Evolutionary conservation across 2,888 invertebrate genomes (phyloP), one percentile per base, ranked within the genome.

Genomic region (Acleris sparsana): DNA sequence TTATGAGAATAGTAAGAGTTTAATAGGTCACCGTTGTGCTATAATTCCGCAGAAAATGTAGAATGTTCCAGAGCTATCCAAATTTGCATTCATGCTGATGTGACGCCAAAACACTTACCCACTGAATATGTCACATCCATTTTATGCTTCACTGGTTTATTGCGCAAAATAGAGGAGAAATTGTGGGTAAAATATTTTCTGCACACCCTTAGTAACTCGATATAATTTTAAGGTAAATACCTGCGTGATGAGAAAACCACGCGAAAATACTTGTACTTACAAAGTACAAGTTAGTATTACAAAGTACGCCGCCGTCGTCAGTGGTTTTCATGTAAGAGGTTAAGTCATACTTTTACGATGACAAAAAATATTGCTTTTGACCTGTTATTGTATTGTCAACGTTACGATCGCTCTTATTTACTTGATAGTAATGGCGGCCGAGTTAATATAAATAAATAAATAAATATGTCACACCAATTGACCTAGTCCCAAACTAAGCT

Each of bases 101-200:
- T 17, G 46, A 46, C 46, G 46, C 17, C n/a, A 44, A 44, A 44
- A 44, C 44, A 44, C n/a, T 44, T 44, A n/a, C 44, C n/a, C 46
- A 46, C 46, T 46, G 46, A 46, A 46, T 46, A 49, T 11, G 49
- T 20, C 49, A 11, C 49, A 49, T 49, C 17, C n/a, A 9, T 49
- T 49, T 18, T 17, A 49, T 11, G 49, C 17, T 18, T 18, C 49
- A 11, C 49, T 49, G 49, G n/a, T 17, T 49, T 49, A 17, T 49
- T 49, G 20, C 49, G 3, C 7, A 18, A 49, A 17, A 46, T 46
- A 46, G 49, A 49, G 20, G 49, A 7, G 49, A 49, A 49, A 49
- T 20, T 49, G 20, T 49, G 49, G 0, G 49, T 2, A 25, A 49
- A 49, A 17, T 20, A 13, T 49, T 49, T 49, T 9, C 13, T 13